phyloP scores from a whole-genome alignment of 1,140 invertebrate species.

The Daktulosphaira vitifoliae region DNA sequence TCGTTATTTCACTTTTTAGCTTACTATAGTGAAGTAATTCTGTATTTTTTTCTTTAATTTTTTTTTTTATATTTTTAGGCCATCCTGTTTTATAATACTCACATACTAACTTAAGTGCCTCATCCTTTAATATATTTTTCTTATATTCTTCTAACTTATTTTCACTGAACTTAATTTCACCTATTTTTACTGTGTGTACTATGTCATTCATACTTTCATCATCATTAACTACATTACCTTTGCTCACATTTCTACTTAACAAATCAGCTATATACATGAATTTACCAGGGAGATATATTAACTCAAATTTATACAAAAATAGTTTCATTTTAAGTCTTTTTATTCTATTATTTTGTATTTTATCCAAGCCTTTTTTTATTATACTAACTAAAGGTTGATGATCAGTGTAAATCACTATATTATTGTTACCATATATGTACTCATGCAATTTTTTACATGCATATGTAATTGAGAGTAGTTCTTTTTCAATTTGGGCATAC shows the following conservation, averaged over 20 bases:
- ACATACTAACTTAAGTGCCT: neutral
- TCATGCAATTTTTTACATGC: too few species aligned
- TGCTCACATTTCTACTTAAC: constrained; percentile 36
- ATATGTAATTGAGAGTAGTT: constrained; percentile 34
- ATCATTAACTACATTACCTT: constrained; percentile 36
- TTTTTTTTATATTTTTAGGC: constrained; percentile 2
- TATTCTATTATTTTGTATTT: neutral
- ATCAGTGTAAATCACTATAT: neutral
- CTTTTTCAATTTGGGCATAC: constrained; percentile 35
- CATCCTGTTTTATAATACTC: neutral
- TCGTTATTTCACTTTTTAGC: constrained; percentile 34
- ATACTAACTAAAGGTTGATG: constrained; percentile 6
- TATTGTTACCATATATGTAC: neutral
- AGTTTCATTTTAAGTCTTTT: constrained; percentile 37
- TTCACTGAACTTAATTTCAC: neutral
- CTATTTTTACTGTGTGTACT: neutral
- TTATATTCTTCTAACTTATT: neutral
- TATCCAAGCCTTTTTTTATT: neutral
- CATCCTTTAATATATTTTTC: neutral
- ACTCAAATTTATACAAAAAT: constrained; percentile 38
- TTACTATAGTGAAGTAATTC: constrained; percentile 12
- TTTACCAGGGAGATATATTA: constrained; percentile 33
- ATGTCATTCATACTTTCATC: constrained; percentile 3
- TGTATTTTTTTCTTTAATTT: neutral
- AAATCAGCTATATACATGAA: constrained; percentile 30